A percentile compares a stretch with the other conserved stretches of the same genome.
These are phyloP conservation scores for Podiceps cristatus DNA, from an alignment of 2,113 vertebrate genomes.

Conservation along the genomic window DNA sequence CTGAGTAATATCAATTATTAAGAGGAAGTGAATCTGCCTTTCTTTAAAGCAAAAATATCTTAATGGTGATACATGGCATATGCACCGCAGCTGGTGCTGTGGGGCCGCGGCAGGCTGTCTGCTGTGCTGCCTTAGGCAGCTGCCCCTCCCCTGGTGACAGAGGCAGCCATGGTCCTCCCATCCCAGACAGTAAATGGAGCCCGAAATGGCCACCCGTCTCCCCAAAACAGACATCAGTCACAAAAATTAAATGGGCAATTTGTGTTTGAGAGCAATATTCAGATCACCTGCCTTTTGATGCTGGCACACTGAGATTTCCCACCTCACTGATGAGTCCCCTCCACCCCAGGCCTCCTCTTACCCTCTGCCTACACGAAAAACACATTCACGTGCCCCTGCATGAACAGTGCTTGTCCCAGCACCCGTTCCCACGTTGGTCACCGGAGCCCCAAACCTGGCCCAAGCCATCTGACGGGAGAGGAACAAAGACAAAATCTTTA, in stretches of 20 bases:
- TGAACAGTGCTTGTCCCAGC: background rate
- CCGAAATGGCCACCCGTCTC: background rate
- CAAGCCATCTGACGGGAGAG: background rate
- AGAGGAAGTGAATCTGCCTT: background rate
- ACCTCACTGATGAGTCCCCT: background rate
- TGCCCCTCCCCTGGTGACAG: background rate
- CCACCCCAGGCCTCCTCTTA: background rate
- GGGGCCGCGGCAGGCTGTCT: background rate
- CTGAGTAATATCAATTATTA: background rate
- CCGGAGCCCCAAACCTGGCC: background rate
- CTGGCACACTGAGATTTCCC: background rate
- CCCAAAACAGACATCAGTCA: background rate
- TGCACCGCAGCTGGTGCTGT: background rate
- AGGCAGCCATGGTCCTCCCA: background rate
- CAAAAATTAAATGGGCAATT: background rate
- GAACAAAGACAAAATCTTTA: accelerated
- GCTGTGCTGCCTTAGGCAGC: background rate
- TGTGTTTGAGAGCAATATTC: background rate
- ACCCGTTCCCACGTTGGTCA: accelerated
- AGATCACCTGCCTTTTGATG: background rate
- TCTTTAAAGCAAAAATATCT: background rate
- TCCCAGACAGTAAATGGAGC: background rate
- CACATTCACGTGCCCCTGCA: background rate
- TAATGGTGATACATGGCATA: background rate
- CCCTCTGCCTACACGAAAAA: background rate